Evolutionary conservation across 2,888 invertebrate species (phyloP), one percentile per base, ranked within the genome.

Genomic region (Hyposoter didymator): DNA sequence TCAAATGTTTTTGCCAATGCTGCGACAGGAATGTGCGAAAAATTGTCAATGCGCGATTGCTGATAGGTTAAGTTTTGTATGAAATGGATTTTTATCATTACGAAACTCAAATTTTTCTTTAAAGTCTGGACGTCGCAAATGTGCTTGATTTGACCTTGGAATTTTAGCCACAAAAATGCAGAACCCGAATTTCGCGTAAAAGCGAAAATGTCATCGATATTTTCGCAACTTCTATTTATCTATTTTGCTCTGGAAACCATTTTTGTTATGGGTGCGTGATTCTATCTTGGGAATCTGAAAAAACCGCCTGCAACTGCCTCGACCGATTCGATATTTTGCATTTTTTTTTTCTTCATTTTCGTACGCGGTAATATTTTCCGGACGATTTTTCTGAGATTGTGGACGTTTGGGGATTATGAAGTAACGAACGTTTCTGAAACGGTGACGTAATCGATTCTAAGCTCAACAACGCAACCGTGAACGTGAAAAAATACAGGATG

Each of bases 391-490:
- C 22, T 49, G 28, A 28, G 12, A 22, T 7, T 22, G 22, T 55
- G 14, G 10, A 59, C 14, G 8, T 49, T 28, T 7, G n/a, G 67
- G 2, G 22, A 79, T 85, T 76, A 43, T 64, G 62, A 19, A 52
- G 32, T 59, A 84, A 80, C 32, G 35, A 78, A 76, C 35, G 59
- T 8, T 79, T 82, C 67, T 78, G 64, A 22, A 55, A 39, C 66
- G 59, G 49, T 85, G 80, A 87, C 79, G 83, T 81, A 81, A 81
- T 84, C 59, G 64, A 69, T 74, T 78, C 49, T 47, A 12, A 45
- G 52, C 28, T 32, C 62, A 45, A 70, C 49, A 84, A 72, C 62
- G 75, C 39, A 75, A 49, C 78, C 55, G 14, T 39, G 62, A 67
- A 76, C 59, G 45, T 73, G 45, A 75, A 72, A 19, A 62, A 75